Base-by-base conservation (phyloP, 2,797 vertebrate genomes). In the Sandelia bainsii region DNA sequence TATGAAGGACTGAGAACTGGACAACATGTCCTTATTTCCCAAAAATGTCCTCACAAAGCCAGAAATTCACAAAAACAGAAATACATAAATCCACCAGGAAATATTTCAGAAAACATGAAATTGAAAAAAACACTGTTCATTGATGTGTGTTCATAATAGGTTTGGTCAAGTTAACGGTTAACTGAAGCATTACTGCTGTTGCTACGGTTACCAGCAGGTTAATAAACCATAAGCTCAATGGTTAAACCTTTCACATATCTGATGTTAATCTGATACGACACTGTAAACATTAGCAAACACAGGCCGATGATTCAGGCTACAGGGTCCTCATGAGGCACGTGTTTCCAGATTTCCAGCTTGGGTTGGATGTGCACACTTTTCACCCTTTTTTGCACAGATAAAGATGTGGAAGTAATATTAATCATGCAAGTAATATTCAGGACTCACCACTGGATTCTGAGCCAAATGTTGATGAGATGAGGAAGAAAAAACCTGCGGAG, bases 381-480 rank as follows among this genome's bases (percentile, higher is more conserved):
- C 29, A 29, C 29, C 29, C 3, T 29, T 29, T 29, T 29, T 29
- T 29, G 29, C 29, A 8, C 34, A 37, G 7, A 37, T 37, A 14
- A 19, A 39, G n/a, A 3, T 12, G 13, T 6, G 22, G 44, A 29
- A 60, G 48, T 48, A 23, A 66, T 2, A 49, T n/a, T n/a, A n/a
- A n/a, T n/a, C n/a, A n/a, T n/a, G n/a, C 12, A 62, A 25, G 3
- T 4, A 45, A n/a, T 3, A 45, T 51, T 22, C 1, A 62, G 40
- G 14, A 90, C 87, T 82, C 23, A 91, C 84, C 81, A 0, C 14
- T 60, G 25, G 85, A 75, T 6, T 67, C 72, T 8, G 78, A 83
- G 2, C 44, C 67, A 13, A 45, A 42, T 0, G 57, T 16, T 0
- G 75, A 66, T 0, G 65, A 61, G 19, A 67, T 23, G 1, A 80